A percentile compares a stretch with the other conserved stretches of the same genome.
These are phyloP conservation scores for Orthosia gracilis DNA, from an alignment of 2,888 invertebrate species.

Conservation along the genomic window DNA sequence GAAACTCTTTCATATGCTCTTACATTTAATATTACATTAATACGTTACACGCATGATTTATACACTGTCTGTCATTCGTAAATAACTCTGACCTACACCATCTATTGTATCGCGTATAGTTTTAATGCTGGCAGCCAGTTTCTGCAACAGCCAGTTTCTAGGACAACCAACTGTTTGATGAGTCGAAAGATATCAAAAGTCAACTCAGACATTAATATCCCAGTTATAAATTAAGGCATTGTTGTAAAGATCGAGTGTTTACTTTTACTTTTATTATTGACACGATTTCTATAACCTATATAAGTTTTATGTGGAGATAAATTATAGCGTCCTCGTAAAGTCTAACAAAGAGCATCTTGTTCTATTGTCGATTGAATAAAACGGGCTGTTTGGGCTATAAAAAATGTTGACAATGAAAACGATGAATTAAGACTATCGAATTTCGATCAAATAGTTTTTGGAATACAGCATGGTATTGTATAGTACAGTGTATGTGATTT, in stretches of 20 bases:
- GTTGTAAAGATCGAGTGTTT: slow-evolving; percentile 64
- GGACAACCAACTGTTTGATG: slow-evolving; percentile 71
- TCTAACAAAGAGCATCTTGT: slow-evolving; percentile 43
- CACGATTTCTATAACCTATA: slow-evolving; percentile 69
- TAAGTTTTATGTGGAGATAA: slow-evolving; percentile 56
- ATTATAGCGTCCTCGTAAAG: slow-evolving; percentile 65
- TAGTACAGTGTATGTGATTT: neutral
- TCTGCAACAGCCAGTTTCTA: slow-evolving; percentile 75
- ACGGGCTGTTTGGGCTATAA: slow-evolving; percentile 26
- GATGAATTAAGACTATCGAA: slow-evolving; percentile 5
- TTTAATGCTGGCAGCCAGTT: slow-evolving; percentile 69
- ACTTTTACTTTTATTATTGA: slow-evolving; percentile 72
- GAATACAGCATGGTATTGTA: neutral
- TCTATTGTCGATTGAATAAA: slow-evolving; percentile 33
- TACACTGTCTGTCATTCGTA: slow-evolving; percentile 79
- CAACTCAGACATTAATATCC: slow-evolving; percentile 68
- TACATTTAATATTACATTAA: slow-evolving; percentile 81
- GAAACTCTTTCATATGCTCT: slow-evolving; percentile 79
- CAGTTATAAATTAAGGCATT: slow-evolving; percentile 72
- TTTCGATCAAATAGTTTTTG: slow-evolving; percentile 3
- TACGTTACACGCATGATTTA: slow-evolving; percentile 86
- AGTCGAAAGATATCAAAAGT: slow-evolving; percentile 70
- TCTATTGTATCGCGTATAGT: slow-evolving; percentile 70
- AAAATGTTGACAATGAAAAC: slow-evolving; percentile 29
- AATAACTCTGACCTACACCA: slow-evolving; percentile 80